Evolutionary conservation across 2,888 invertebrate species (phyloP).

Genomic region (Melanostoma scalare): DNA sequence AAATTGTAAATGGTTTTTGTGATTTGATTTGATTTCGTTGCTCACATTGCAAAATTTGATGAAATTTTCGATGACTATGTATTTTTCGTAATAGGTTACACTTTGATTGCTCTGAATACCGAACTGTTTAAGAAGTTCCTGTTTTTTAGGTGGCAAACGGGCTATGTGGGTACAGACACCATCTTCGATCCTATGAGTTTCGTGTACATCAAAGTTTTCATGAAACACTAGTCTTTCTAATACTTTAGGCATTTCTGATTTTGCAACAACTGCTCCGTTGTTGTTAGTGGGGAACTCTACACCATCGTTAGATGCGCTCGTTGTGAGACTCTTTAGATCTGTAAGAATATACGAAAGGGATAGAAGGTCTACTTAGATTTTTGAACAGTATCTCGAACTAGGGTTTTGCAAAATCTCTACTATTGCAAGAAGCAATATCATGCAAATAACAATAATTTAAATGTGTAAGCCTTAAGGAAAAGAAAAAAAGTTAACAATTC

Average conservation of each 20-base stretch:
- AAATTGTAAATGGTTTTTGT: background rate
- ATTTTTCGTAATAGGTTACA: conserved; percentile 82
- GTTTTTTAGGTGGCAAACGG: conserved; percentile 81
- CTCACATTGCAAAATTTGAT: conserved; percentile 82
- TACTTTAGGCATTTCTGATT: conserved; percentile 76
- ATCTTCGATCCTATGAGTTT: conserved; percentile 81
- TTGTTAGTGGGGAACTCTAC: conserved; percentile 77
- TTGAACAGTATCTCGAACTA: conserved; percentile 15
- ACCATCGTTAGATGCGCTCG: conserved; percentile 79
- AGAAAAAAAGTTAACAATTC: conserved; percentile 12
- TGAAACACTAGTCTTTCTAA: conserved; percentile 80
- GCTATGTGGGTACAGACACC: conserved; percentile 81
- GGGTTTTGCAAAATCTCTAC: conserved; percentile 13
- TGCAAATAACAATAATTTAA: conserved; percentile 42
- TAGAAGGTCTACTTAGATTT: conserved; percentile 42
- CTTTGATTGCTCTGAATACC: conserved; percentile 82
- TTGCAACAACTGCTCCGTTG: conserved; percentile 71
- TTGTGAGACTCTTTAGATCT: conserved; percentile 81
- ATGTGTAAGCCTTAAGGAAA: background rate
- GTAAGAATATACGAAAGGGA: conserved; percentile 71
- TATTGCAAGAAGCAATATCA: conserved; percentile 28
- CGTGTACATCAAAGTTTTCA: conserved; percentile 81
- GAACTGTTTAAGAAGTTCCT: conserved; percentile 82
- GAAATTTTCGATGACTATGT: conserved; percentile 82
- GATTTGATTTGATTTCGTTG: conserved; percentile 74